A percentile compares a stretch with the other conserved stretches of the same genome.
Conservation (phyloP, 2,113 vertebrate genomes). For the Shinisaurus crocodilurus region DNA sequence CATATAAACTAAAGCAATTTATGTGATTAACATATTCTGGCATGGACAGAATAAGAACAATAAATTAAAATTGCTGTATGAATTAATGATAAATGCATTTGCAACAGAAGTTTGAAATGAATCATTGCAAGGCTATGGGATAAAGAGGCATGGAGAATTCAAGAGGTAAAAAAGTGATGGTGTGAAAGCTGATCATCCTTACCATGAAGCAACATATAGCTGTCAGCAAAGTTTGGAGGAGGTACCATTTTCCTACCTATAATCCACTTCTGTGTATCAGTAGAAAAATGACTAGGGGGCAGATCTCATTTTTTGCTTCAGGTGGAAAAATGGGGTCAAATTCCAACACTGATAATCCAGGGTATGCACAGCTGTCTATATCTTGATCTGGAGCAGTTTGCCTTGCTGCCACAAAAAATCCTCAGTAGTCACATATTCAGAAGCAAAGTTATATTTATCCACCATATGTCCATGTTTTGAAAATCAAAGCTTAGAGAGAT, state of each 20-base stretch:
- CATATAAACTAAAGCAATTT: slow-evolving; percentile 6
- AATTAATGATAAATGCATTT: background rate
- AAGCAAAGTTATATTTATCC: background rate
- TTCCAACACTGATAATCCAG: background rate
- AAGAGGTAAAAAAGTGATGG: background rate
- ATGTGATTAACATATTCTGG: slow-evolving; percentile 6
- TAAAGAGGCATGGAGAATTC: background rate
- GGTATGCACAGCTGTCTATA: background rate
- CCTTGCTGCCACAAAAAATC: background rate
- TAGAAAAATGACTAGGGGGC: background rate
- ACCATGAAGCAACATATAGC: background rate
- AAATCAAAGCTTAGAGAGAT: background rate
- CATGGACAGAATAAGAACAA: slow-evolving; percentile 12
- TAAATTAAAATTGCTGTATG: background rate
- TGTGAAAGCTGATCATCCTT: background rate
- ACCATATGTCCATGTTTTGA: background rate
- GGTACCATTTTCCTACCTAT: background rate
- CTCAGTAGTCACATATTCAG: background rate
- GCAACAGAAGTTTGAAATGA: background rate
- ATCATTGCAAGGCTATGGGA: background rate
- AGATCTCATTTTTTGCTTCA: background rate
- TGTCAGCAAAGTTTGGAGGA: background rate
- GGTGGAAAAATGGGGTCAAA: background rate
- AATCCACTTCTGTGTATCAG: background rate
- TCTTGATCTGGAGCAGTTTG: background rate